Evolutionary conservation across 1,140 invertebrate species (phyloP).

Genomic region (Trichonephila inaurata): DNA sequence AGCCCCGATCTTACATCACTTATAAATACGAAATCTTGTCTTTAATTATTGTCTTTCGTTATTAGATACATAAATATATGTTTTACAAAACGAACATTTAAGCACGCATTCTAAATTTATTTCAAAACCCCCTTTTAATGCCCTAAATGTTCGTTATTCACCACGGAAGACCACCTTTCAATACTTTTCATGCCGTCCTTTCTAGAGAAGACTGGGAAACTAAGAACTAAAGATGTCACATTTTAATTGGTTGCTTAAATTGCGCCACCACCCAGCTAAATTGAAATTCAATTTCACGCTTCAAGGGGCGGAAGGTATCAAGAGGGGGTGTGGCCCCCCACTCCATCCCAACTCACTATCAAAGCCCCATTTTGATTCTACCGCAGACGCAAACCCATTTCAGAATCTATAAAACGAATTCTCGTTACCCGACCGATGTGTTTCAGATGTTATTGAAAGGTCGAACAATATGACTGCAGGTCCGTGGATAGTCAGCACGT

Average conservation of each 20-base stretch:
- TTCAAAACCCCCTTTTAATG: too few relatives aligned
- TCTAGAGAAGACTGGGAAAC: neutral
- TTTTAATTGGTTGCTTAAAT: slow-evolving; percentile 32
- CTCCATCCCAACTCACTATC: neutral
- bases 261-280: slow-evolving; percentile 21
- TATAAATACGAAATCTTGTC: too few relatives aligned
- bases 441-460: slow-evolving; percentile 60
- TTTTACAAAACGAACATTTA: too few relatives aligned
- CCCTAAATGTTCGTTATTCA: neutral
- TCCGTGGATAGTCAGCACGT: neutral
- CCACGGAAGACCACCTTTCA: neutral
- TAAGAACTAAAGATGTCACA: slow-evolving; percentile 25
- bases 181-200: neutral
- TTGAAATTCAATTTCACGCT: slow-evolving; percentile 41
- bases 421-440: slow-evolving; percentile 7
- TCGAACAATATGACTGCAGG: slow-evolving; percentile 60
- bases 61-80: too few relatives aligned
- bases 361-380: slow-evolving; percentile 25
- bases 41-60: too few relatives aligned
- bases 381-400: neutral
- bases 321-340: neutral
- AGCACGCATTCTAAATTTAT: too few relatives aligned
- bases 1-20: too few relatives aligned
- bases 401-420: slow-evolving; percentile 36
- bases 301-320: neutral